Base-by-base conservation (phyloP, 2,797 vertebrate genomes). In the Typhlichthys subterraneus region DNA sequence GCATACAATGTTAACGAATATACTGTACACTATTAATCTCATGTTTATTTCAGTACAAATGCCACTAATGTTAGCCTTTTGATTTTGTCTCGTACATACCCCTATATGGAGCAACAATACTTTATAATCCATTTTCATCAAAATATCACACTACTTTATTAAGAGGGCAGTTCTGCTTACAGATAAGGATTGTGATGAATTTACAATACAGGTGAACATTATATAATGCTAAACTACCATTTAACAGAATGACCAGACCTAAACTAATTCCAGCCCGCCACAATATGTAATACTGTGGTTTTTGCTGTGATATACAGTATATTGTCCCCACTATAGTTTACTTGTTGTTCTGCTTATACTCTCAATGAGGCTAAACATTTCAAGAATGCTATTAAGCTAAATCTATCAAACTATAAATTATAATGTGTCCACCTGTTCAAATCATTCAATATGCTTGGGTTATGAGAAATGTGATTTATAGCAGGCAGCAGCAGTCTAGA, bases 11-110 rank as follows among this genome's bases (percentile, higher is more conserved):
- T 38, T 38, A 38, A 38, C 6, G 8, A 38, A 38, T 38, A 38
- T 23, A 23, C 23, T 29, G 23, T 29, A 29, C 23, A 4, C 23
- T 29, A 29, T 29, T 29, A 29, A 29, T 38, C 33, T 9, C 5
- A 38, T 9, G 75, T 56, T 69, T 45, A 51, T 63, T 63, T 64
- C 31, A 76, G 46, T 76, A 17, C 51, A 70, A 69, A 61, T 59
- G 23, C 19, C 68, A 80, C 69, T 65, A 47, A 73, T 73, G 61
- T 47, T 65, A 50, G 57, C 52, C 7, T 53, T 59, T 59, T 52
- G 42, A 4, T 62, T 60, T 73, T 67, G 23, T 4, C 23, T 29
- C 4, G 23, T 29, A 29, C 23, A 29, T 29, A 4, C 23, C 23
- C 3, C 4, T 29, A 29, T 29, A 29, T 29, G 29, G 77, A 75